A percentile compares a stretch with the other conserved stretches of the same genome.
phyloP scores from a whole-genome alignment of 1,140 invertebrate genomes.

The Drosophila orena region DNA sequence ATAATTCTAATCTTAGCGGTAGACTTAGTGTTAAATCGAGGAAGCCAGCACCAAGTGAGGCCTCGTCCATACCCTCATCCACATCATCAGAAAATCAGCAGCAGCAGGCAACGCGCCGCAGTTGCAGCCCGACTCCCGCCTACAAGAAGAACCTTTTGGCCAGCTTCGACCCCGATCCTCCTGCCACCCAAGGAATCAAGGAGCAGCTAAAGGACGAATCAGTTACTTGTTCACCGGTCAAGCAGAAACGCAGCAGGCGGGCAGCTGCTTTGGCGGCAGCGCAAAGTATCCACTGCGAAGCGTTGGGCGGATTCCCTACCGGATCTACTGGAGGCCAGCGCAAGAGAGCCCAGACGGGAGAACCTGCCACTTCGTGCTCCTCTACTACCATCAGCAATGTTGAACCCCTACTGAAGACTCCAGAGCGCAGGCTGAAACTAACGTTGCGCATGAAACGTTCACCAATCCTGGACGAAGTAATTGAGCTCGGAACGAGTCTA shows the following conservation, averaged over 20 bases:
- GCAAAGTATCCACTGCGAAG: slow-evolving; percentile 70
- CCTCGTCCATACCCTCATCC: slow-evolving; percentile 43
- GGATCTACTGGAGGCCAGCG: slow-evolving; percentile 13
- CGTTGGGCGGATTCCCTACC: slow-evolving; percentile 22
- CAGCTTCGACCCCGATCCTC: slow-evolving; percentile 60
- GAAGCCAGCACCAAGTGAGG: slow-evolving; percentile 57
- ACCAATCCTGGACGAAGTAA: slow-evolving; percentile 93
- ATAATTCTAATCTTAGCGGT: slow-evolving; percentile 72
- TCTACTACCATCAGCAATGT: slow-evolving; percentile 39
- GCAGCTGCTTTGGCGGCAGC: slow-evolving; percentile 63
- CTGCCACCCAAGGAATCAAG: slow-evolving; percentile 12
- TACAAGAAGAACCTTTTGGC: slow-evolving; percentile 80
- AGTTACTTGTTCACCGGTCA: slow-evolving; percentile 8
- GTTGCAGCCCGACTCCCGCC: slow-evolving; percentile 64
- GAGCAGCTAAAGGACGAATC: slow-evolving; percentile 1
- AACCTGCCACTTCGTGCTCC: not conserved
- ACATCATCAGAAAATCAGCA: slow-evolving; percentile 47
- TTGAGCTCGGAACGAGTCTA: slow-evolving; percentile 91
- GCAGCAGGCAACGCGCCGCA: slow-evolving; percentile 52
- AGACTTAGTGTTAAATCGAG: slow-evolving; percentile 70
- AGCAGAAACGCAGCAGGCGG: slow-evolving; percentile 67
- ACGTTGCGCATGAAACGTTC: slow-evolving; percentile 92
- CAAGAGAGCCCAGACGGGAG: slow-evolving; percentile 9
- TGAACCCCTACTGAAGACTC: slow-evolving; percentile 83
- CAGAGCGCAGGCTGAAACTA: slow-evolving; percentile 90